A percentile compares a stretch with the other conserved stretches of the same genome.
Evolutionary conservation across 1,140 invertebrate species (phyloP).

Genomic region (Pseudobourletiella spinata): DNA sequence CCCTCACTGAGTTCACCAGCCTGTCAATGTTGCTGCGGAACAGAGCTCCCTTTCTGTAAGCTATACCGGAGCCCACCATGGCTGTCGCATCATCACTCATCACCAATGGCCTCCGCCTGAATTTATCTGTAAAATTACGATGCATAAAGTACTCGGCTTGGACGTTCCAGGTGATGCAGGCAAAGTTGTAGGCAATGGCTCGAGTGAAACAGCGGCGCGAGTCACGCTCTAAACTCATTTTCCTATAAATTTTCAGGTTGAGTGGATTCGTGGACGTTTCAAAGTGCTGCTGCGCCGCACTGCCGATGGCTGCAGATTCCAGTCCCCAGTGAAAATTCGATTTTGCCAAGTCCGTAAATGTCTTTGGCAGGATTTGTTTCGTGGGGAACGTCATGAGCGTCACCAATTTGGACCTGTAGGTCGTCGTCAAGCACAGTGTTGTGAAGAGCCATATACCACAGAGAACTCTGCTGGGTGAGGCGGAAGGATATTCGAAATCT

Average conservation of each 20-base stretch:
- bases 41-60: background rate
- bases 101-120: background rate
- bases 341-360: background rate
- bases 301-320: background rate
- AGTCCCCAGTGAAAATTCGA: background rate
- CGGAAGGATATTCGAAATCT: background rate
- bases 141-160: background rate
- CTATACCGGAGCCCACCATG: background rate
- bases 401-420: conserved; percentile 8
- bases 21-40: background rate
- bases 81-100: background rate
- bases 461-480: background rate
- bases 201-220: background rate
- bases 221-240: background rate
- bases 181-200: background rate
- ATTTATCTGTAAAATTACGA: background rate
- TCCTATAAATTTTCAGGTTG: background rate
- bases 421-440: background rate
- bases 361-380: background rate
- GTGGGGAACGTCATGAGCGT: conserved; percentile 9
- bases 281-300: background rate
- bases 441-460: background rate
- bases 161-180: background rate
- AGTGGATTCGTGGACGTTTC: background rate
- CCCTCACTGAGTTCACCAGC: background rate